Evolutionary conservation across 2,113 vertebrate species (phyloP).

Genomic region (Phylloscopus trochilus): DNA sequence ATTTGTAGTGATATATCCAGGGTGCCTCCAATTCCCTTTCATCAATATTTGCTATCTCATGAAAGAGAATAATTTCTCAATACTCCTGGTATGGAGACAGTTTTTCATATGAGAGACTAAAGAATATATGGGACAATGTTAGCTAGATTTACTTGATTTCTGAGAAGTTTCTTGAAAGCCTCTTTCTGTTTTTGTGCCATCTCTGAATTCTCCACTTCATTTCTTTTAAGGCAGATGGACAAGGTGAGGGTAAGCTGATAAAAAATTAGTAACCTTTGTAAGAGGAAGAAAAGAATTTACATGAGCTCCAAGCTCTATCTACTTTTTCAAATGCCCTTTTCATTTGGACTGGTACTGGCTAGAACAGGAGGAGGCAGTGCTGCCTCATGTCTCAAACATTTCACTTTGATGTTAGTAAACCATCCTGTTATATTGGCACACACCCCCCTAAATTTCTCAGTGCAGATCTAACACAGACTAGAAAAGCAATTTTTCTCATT

Average conservation of each 20-base stretch:
- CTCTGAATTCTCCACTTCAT: not conserved
- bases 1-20: not conserved
- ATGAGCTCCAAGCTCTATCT: not conserved
- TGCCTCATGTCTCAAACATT: not conserved
- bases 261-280: not conserved
- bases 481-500: not conserved
- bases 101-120: not conserved
- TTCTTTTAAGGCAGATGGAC: not conserved
- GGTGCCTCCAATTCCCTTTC: not conserved
- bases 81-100: not conserved
- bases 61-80: not conserved
- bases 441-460: not conserved
- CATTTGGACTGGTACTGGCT: not conserved
- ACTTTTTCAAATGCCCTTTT: not conserved
- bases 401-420: not conserved
- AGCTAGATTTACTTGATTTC: not conserved
- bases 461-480: not conserved
- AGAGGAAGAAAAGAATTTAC: not conserved
- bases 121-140: not conserved
- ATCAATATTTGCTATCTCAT: not conserved
- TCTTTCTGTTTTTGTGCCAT: not conserved
- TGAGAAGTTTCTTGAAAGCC: not conserved
- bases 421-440: not conserved
- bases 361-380: not conserved
- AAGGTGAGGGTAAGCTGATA: not conserved